Evolutionary conservation across 1,140 invertebrate genomes (phyloP), one percentile per base, ranked within the genome.

Genomic region (Trissolcus basalis): DNA sequence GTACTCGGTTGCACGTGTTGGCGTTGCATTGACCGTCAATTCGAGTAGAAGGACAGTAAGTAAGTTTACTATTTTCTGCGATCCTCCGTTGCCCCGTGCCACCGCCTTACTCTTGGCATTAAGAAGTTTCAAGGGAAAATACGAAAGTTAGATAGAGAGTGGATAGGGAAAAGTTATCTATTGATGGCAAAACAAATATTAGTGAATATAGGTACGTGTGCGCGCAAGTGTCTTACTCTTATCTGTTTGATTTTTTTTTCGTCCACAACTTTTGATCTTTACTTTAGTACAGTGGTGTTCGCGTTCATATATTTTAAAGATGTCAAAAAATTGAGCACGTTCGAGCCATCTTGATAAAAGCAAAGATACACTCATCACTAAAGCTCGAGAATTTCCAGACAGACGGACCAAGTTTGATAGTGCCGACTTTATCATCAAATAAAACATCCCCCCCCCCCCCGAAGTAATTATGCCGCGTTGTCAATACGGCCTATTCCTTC

Each of bases 131-230:
- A 81, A 84, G 82, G 85, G 83, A 84, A 44, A 86, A 85, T 85
- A 82, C 83, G 81, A 85, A 86, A 87, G 83, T 86, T 86, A 71
- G 83, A 85, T 84, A 83, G 81, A 85, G 84, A 85, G 84, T 85
- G 83, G 82, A 83, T 84, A 85, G 81, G 83, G 74, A 63, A 79
- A 75, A 82, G 83, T 82, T 85, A 86, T 86, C 82, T 83, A 84
- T 85, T 82, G 82, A 85, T 81, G 77, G 72, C 58, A 70, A 60
- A 54, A 59, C 65, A 54, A 53, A 15, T 54, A 47, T 70, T 65
- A 76, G 73, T 76, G 73, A 70, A 76, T 75, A 63, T 75, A 58
- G 41, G 71, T 67, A 63, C 63, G 64, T 32, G 69, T 14, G 59
- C 45, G 43, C 32, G 56, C 61, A 55, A 60, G 53, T 67, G 64